These are phyloP conservation scores for Pangasius mekongensis DNA, from an alignment of 2,797 vertebrate species.

Conservation along the genomic window DNA sequence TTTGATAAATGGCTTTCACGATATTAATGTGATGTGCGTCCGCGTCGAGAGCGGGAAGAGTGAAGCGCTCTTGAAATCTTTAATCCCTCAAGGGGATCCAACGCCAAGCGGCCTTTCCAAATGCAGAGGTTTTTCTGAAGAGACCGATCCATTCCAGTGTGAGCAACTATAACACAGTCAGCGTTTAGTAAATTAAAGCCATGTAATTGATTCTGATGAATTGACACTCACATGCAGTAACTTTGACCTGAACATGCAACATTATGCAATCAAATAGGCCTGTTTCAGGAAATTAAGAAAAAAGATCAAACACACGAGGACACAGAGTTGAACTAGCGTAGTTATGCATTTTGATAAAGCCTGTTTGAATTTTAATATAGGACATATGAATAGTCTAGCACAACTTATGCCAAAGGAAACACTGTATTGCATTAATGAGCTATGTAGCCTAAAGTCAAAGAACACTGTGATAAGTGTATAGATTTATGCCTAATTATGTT, in stretches of 20 bases:
- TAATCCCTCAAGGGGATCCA: constrained; percentile 40
- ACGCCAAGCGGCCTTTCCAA: constrained; percentile 15
- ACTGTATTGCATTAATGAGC: constrained; percentile 19
- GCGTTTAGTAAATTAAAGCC: constrained; percentile 28
- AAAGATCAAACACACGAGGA: background rate
- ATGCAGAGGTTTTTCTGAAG: constrained; percentile 13
- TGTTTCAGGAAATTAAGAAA: background rate
- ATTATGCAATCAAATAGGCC: background rate
- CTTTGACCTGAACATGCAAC: background rate
- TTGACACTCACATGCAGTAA: background rate
- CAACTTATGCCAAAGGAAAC: constrained; percentile 20
- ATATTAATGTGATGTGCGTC: constrained; percentile 41
- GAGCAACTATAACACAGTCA: constrained; percentile 30
- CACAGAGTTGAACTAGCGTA: background rate
- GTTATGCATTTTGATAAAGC: constrained; percentile 25
- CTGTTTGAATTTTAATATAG: constrained; percentile 35
- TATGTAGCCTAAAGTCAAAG: constrained; percentile 24
- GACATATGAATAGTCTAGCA: constrained; percentile 9
- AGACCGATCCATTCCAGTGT: constrained; percentile 33
- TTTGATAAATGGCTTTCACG: constrained; percentile 40
- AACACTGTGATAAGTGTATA: constrained; percentile 1
- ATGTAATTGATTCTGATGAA: constrained; percentile 18
- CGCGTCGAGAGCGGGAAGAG: constrained; percentile 22
- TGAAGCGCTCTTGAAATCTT: constrained; percentile 40
- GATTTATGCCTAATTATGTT: constrained; percentile 7